Conservation (phyloP, 1,140 invertebrate genomes). For the Danaus plexippus region DNA sequence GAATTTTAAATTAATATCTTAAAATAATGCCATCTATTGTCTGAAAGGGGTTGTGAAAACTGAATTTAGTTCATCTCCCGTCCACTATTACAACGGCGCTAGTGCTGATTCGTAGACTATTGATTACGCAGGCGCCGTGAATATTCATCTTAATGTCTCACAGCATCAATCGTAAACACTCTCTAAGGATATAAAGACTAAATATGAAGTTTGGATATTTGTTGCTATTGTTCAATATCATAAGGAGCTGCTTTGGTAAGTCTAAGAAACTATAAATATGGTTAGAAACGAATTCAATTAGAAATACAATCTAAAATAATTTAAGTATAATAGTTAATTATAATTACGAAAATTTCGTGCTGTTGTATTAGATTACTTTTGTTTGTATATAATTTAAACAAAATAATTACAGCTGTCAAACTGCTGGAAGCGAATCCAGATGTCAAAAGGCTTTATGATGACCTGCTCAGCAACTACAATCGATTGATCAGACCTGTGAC, state of each 20-base stretch:
- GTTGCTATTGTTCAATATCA: conserved; percentile 31
- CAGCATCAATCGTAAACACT: conserved; percentile 34
- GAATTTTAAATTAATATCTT: background rate
- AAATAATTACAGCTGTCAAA: conserved; percentile 46
- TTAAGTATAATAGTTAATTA: too few relatives aligned
- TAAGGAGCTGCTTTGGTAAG: conserved; percentile 39
- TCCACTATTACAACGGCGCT: conserved; percentile 2
- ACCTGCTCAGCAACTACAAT: conserved; percentile 96
- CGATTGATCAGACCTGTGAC: conserved; percentile 94
- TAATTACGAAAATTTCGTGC: too few relatives aligned
- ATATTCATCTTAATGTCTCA: conserved; percentile 15
- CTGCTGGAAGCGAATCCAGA: conserved; percentile 86
- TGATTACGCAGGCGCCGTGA: conserved; percentile 51
- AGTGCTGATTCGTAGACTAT: conserved; percentile 27
- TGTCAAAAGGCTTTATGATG: conserved; percentile 92
- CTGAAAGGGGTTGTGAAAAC: too few relatives aligned
- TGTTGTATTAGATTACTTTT: too few relatives aligned
- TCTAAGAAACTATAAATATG: conserved; percentile 4
- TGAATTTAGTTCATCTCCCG: background rate
- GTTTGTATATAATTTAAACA: too few relatives aligned
- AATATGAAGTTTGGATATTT: conserved; percentile 43
- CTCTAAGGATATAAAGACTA: conserved; percentile 13
- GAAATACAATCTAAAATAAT: too few relatives aligned
- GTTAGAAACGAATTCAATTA: too few relatives aligned
- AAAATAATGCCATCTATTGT: conserved; percentile 9